phyloP scores from a whole-genome alignment of 2,797 vertebrate species.

The Channa striata region DNA sequence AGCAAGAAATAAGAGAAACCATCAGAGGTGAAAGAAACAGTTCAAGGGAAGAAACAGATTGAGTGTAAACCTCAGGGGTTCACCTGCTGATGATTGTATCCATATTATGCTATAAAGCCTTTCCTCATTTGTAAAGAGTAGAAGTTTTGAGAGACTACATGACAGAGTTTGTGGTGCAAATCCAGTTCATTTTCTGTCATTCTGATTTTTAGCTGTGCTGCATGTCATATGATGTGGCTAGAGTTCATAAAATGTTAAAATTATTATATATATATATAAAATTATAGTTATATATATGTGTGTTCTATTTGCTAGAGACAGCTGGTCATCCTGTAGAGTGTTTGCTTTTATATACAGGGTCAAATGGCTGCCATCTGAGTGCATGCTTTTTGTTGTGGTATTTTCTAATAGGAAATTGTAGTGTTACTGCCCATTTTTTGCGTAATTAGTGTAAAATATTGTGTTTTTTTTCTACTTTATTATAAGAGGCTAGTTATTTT shows the following conservation, averaged over 20 bases:
- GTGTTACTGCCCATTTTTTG: neutral
- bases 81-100: slow-evolving; percentile 26
- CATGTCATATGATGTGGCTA: neutral
- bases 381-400: neutral
- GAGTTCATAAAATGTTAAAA: too few relatives aligned
- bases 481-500: neutral
- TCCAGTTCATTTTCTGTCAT: neutral
- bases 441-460: neutral
- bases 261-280: too few relatives aligned
- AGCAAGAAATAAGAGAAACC: slow-evolving; percentile 25
- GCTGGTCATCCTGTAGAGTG: too few relatives aligned
- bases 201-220: neutral
- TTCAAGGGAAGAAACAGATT: slow-evolving; percentile 17
- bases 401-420: slow-evolving; percentile 4
- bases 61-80: slow-evolving; percentile 46
- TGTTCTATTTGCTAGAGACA: too few relatives aligned
- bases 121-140: slow-evolving; percentile 41
- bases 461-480: neutral
- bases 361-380: too few relatives aligned
- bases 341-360: slow-evolving; percentile 7
- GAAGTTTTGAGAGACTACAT: slow-evolving; percentile 5
- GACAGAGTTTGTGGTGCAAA: slow-evolving; percentile 11
- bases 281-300: too few relatives aligned
- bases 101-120: slow-evolving; percentile 21
- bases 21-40: slow-evolving; percentile 48